Base-by-base conservation (phyloP, 2,113 vertebrate genomes). In the Thryonomys swinderianus region DNA sequence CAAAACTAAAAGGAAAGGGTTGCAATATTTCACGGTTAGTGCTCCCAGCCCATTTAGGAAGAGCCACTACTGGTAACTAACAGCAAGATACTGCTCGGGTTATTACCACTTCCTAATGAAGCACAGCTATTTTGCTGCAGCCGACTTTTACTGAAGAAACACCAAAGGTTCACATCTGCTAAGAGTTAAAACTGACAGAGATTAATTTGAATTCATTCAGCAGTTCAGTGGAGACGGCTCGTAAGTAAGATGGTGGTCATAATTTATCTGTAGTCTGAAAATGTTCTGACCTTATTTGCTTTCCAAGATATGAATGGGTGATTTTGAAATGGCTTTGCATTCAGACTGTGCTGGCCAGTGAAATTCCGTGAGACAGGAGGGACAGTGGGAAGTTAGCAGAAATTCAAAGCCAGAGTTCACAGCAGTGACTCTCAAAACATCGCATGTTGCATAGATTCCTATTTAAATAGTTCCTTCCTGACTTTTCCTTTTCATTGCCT, bases 181-280 rank as follows among this genome's bases (percentile, higher is more conserved):
- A 0, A 53, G 80, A 4, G 71, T 85, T 94, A 88, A 97, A 95
- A 83, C 27, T 69, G 92, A 67, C 48, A 74, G 51, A 96, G 73
- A 95, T 83, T 93, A 96, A 97, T 96, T 96, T 84, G 62, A 79
- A 78, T 97, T 84, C 87, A 76, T 88, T 95, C 93, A 91, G 84
- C 42, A 69, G 55, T 69, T 94, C 51, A 91, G 30, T 51, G 30
- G 34, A 93, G 40, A 79, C 18, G 25, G 93, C 16, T 64, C 62
- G 66, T 79, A 13, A 74, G 32, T 69, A 82, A 90, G 74, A 55
- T 92, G 64, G 73, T 67, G 57, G 42, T 93, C 86, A 71, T 88
- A 71, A 87, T 96, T 95, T 93, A 95, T 94, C 62, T 96, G 53
- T 45, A 48, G 42, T 88, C 90, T 90, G 61, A 88, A 93, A 91